These are phyloP conservation scores for Aplodontia rufa DNA, from an alignment of 2,113 vertebrate species.

Conservation along the genomic window DNA sequence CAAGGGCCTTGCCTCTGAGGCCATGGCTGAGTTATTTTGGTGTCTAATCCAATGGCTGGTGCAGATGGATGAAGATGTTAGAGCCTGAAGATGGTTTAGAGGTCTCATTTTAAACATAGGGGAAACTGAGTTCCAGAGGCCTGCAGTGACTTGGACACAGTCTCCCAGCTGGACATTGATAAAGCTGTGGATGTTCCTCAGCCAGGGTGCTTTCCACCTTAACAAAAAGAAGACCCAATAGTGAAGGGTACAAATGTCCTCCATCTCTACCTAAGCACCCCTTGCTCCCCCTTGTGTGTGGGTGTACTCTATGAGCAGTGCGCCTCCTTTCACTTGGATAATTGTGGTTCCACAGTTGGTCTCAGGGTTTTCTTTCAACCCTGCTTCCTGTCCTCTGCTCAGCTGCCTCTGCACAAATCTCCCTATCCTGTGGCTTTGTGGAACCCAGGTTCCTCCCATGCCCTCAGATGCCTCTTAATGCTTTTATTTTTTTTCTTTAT, in stretches of 20 bases:
- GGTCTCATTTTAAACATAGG: background rate
- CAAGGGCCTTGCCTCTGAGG: background rate
- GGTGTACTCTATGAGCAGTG: background rate
- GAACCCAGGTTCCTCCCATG: background rate
- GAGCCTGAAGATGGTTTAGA: background rate
- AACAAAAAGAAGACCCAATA: background rate
- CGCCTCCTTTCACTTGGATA: background rate
- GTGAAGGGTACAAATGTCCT: fast-evolving
- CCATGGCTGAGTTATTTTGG: background rate
- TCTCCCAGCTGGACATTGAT: background rate
- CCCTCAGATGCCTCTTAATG: background rate
- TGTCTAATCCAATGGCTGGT: background rate
- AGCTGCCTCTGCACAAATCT: background rate
- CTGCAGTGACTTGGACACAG: background rate
- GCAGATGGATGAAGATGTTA: background rate
- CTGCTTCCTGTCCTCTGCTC: background rate
- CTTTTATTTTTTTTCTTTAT: too few species aligned
- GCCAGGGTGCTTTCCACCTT: background rate
- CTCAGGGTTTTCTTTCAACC: background rate
- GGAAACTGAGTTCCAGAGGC: background rate
- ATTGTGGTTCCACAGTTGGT: background rate
- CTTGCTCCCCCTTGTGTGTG: background rate
- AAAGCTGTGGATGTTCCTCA: background rate
- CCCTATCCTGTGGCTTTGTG: background rate
- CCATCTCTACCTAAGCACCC: background rate